Base-by-base conservation (phyloP, 1,140 invertebrate genomes). In the Anastrepha ludens region DNA sequence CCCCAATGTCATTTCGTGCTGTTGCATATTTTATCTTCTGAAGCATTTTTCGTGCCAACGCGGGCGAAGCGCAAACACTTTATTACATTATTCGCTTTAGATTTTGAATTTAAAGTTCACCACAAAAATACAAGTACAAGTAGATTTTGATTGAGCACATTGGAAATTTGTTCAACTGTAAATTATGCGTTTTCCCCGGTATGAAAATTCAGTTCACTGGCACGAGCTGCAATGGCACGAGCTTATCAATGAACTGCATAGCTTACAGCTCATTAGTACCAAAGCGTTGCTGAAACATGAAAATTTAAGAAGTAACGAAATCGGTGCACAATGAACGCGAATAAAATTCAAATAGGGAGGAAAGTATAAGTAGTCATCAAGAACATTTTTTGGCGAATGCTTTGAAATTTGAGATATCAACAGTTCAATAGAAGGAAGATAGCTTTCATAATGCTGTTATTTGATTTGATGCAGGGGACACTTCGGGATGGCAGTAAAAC, bases 21-120 rank as follows among this genome's bases (percentile, higher is more conserved):
- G 44, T 58, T 20, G 74, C 74, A 81, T 81, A 81, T 81, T 81
- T 81, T 55, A 55, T 17, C 47, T 41, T 44, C 44, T 81, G 74
- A 81, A 17, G 67, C 9, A 20, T 70, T 62, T 11, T 50, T 55
- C 3, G 47, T 55, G 74, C 74, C n/a, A 74, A 39, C 64, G 64
- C 64, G 20, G 20, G 70, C 17, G 47, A 81, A 29, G 17, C 47
- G 6, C 9, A 7, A 29, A 29, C 29, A 81, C 50, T 50, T n/a
- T n/a, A 55, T 41, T 74, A 29, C 13, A 2, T 17, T 41, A 15
- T n/a, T 47, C 67, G 41, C 41, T 74, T 47, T 47, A 44, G 41
- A 44, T 74, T 74, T 47, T 74, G 29, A 5, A 0, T 29, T 44
- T 47, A 17, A 70, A 70, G 39, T 8, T 74, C 67, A 44, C 39